Base-by-base conservation (phyloP, 2,888 invertebrate species). In the Nysson spinosus region DNA sequence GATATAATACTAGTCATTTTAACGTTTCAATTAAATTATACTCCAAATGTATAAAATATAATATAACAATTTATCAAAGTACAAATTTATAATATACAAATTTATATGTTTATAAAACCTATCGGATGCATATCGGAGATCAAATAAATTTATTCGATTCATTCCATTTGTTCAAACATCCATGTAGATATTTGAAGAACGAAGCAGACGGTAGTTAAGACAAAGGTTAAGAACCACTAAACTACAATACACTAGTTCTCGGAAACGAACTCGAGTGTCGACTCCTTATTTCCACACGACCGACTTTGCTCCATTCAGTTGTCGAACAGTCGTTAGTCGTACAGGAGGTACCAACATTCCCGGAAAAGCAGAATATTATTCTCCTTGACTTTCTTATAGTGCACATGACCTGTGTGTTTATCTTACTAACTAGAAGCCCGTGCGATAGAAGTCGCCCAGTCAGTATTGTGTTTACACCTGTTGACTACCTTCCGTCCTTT, bases 401-500 rank as follows among this genome's bases (percentile, higher is more conserved):
- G 37, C 19, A 43, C 12, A 42, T 16, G 30, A 14, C 30, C 43
- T 6, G 14, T 40, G 30, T 58, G 39, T 67, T 67, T 67, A 40
- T 67, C 58, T 65, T 67, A 39, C 30, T 30, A 67, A 67, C 34
- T 46, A 39, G 42, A 43, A 51, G 42, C 37, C 26, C 11, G 20
- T 19, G 32, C 24, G n/a, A 32, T 46, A 40, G 30, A 22, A 40
- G 32, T 28, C 28, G 7, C 22, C 5, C n/a, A 30, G 39, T 17
- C 24, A 22, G 17, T 30, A 22, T 24, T 11, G 52, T 47, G 42
- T 57, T 68, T 57, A 26, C 49, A 69, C 68, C 62, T 69, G 69
- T 69, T 69, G 69, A 57, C 62, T 62, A n/a, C n/a, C 39, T 16
- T 16, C 44, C 37, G n/a, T 12, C 30, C 51, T 52, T 47, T 37